Evolutionary conservation across 2,113 vertebrate genomes (phyloP).

Genomic region (Stigmatopora nigra): DNA sequence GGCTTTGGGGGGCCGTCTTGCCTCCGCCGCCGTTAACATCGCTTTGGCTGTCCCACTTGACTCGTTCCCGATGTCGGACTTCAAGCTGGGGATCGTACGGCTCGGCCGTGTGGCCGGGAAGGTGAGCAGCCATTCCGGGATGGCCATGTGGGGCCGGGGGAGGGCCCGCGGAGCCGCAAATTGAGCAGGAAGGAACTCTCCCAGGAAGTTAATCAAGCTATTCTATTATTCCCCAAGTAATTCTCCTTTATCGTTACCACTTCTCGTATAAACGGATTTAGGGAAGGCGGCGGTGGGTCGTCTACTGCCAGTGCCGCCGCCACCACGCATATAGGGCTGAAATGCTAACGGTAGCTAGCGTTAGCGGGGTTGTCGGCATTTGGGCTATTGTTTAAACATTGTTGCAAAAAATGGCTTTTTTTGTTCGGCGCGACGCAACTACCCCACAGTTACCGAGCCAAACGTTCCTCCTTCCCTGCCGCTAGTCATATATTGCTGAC

Average conservation of each 20-base stretch:
- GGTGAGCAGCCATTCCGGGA: constrained; percentile 72
- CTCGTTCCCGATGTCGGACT: constrained; percentile 82
- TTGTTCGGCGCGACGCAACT: background rate
- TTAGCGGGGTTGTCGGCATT: constrained; percentile 16
- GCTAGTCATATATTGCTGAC: background rate
- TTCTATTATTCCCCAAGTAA: background rate
- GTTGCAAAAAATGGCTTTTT: background rate
- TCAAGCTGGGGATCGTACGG: constrained; percentile 91
- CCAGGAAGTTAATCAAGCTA: background rate
- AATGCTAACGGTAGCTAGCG: constrained; percentile 54
- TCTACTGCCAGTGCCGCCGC: constrained; percentile 25
- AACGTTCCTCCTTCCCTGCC: background rate
- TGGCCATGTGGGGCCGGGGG: constrained; percentile 73
- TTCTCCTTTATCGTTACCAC: background rate
- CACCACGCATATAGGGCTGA: constrained; percentile 14
- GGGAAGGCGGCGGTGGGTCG: constrained; percentile 43
- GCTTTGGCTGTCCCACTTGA: constrained; percentile 37
- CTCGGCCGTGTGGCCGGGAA: constrained; percentile 96
- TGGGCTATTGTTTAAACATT: constrained; percentile 12
- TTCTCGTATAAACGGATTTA: constrained; percentile 35
- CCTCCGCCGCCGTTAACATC: constrained; percentile 50
- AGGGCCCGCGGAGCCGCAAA: constrained; percentile 49
- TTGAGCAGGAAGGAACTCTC: constrained; percentile 15
- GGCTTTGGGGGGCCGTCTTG: constrained; percentile 62
- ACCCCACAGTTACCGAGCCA: background rate